A percentile compares a stretch with the other conserved stretches of the same genome.
phyloP scores from a whole-genome alignment of 2,113 vertebrate species.

The Pseudonaja textilis region DNA sequence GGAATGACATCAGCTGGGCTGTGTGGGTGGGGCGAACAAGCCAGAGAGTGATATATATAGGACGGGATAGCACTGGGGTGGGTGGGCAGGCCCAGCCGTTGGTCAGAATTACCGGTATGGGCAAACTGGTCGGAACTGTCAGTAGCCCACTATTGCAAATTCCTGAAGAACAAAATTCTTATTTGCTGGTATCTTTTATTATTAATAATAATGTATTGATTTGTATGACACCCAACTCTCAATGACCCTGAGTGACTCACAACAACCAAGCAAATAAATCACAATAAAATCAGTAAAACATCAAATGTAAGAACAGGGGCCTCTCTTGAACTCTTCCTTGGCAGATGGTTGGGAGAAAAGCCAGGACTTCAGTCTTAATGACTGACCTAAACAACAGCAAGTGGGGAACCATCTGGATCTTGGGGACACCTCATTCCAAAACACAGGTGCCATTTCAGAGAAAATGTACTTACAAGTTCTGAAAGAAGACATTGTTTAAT shows the following conservation, averaged over 20 bases:
- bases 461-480: background rate
- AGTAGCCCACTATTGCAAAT: too few species aligned
- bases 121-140: accelerated
- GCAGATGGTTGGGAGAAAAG: background rate
- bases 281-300: background rate
- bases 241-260: background rate
- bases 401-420: background rate
- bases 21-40: too few species aligned
- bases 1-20: too few species aligned
- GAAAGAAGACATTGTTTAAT: background rate
- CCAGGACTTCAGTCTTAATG: background rate
- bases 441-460: background rate
- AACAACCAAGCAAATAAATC: background rate
- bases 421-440: background rate
- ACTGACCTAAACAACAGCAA: background rate
- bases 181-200: background rate
- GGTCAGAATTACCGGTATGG: too few species aligned
- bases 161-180: background rate
- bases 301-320: background rate
- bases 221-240: background rate
- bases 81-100: too few species aligned
- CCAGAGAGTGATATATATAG: too few species aligned
- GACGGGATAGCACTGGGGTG: too few species aligned
- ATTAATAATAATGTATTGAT: background rate
- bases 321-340: background rate